Conservation (phyloP, 2,888 invertebrate species). For the Drosophila mulleri region DNA sequence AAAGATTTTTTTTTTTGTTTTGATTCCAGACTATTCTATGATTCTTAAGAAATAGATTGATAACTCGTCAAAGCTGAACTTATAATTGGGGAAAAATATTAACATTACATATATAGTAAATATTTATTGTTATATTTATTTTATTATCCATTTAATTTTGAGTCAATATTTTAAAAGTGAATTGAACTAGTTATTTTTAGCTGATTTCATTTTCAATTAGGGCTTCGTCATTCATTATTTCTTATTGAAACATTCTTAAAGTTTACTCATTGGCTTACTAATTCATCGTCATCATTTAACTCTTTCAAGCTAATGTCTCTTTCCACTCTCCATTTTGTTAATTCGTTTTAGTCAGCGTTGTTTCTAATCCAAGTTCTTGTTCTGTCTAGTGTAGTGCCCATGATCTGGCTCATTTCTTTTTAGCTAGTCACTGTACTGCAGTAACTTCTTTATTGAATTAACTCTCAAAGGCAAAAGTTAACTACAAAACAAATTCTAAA, state of each 20-base stretch:
- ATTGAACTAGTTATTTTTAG: neutral
- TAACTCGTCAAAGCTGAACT: neutral
- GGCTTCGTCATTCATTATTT: too few relatives aligned
- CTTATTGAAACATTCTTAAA: too few relatives aligned
- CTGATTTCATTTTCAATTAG: neutral
- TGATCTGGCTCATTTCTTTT: neutral
- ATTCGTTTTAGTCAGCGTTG: too few relatives aligned
- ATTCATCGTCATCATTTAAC: too few relatives aligned
- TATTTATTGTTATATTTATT: neutral
- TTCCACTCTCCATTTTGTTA: too few relatives aligned
- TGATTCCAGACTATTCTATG: constrained; percentile 33
- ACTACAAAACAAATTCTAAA: constrained; percentile 45
- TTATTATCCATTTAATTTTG: neutral
- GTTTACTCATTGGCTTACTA: too few relatives aligned
- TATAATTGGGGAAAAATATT: neutral
- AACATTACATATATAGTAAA: too few relatives aligned
- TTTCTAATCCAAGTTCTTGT: too few relatives aligned
- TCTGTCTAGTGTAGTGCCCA: too few relatives aligned
- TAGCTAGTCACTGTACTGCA: neutral
- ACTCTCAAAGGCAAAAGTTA: constrained; percentile 17
- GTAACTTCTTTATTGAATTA: constrained; percentile 20
- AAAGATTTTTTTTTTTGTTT: constrained; percentile 25
- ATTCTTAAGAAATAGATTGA: neutral
- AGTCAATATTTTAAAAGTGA: neutral
- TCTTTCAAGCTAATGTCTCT: too few relatives aligned